phyloP scores from a whole-genome alignment of 2,113 vertebrate species.

The Plestiodon gilberti region DNA sequence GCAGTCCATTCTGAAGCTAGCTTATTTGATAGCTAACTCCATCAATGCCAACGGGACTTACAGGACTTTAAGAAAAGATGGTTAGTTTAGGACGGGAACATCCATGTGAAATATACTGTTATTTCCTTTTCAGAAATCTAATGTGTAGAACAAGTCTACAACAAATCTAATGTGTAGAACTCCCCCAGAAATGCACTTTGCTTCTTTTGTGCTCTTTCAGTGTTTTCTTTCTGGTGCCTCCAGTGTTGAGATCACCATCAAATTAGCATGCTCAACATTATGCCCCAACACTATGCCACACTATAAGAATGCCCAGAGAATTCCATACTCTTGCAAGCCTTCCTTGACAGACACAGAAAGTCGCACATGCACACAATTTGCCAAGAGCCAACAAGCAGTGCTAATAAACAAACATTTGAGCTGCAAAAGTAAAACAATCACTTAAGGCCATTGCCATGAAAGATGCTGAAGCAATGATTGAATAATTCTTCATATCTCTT shows the following conservation, averaged over 20 bases:
- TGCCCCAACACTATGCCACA: slow-evolving; percentile 12
- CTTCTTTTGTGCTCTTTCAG: no score
- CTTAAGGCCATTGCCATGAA: slow-evolving; percentile 55
- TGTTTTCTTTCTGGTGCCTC: no score
- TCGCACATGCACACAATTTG: slow-evolving; percentile 49
- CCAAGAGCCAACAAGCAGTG: slow-evolving; percentile 25
- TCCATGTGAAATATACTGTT: no score
- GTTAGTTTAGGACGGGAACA: no score
- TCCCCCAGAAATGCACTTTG: no score
- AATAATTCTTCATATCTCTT: slow-evolving; percentile 47
- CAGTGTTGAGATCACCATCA: not conserved
- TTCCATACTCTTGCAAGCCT: slow-evolving; percentile 47
- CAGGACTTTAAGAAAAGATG: no score
- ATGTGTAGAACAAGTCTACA: no score
- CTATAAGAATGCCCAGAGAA: slow-evolving; percentile 36
- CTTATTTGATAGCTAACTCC: no score
- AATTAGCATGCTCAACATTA: not conserved
- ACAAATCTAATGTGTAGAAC: no score
- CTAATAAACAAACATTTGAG: slow-evolving; percentile 67
- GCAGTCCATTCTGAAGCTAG: no score
- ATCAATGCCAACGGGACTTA: no score
- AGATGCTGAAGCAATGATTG: slow-evolving; percentile 59
- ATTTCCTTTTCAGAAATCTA: no score
- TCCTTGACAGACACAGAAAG: slow-evolving; percentile 51
- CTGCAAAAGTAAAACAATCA: slow-evolving; percentile 58